phyloP scores from a whole-genome alignment of 2,797 vertebrate species.

The Cuniculus paca region DNA sequence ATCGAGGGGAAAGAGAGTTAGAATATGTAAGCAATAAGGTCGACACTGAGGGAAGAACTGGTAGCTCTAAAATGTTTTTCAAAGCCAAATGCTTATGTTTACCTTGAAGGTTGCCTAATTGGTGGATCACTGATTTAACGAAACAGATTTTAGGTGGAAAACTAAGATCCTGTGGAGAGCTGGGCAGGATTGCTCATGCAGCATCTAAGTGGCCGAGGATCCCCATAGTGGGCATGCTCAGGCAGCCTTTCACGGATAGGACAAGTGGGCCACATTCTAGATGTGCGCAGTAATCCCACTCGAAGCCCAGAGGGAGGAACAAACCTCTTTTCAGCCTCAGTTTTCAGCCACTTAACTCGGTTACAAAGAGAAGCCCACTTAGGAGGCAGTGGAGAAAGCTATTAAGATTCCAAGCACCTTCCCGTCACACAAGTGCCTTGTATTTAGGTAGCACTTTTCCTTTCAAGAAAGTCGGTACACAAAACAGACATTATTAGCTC shows the following conservation, averaged over 20 bases:
- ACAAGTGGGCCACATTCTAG: not conserved
- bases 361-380: slow-evolving; percentile 73
- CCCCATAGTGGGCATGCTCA: not conserved
- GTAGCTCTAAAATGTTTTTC: not conserved
- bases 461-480: slow-evolving; percentile 68
- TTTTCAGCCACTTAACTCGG: slow-evolving; percentile 54
- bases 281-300: not conserved
- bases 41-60: not conserved
- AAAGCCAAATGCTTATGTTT: slow-evolving; percentile 35
- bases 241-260: not conserved
- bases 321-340: slow-evolving; percentile 60
- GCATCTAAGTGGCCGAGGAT: not conserved
- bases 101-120: slow-evolving; percentile 23
- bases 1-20: not conserved
- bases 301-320: not conserved
- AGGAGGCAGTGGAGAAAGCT: slow-evolving; percentile 71
- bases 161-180: not conserved
- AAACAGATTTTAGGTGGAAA: slow-evolving; percentile 29
- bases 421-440: slow-evolving; percentile 68
- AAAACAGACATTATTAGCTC: slow-evolving; percentile 71
- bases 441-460: slow-evolving; percentile 72
- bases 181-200: not conserved
- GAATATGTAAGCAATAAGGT: not conserved
- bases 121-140: not conserved
- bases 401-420: slow-evolving; percentile 77